Conservation (phyloP, 1,140 invertebrate species). For the Saxidomus purpurata region DNA sequence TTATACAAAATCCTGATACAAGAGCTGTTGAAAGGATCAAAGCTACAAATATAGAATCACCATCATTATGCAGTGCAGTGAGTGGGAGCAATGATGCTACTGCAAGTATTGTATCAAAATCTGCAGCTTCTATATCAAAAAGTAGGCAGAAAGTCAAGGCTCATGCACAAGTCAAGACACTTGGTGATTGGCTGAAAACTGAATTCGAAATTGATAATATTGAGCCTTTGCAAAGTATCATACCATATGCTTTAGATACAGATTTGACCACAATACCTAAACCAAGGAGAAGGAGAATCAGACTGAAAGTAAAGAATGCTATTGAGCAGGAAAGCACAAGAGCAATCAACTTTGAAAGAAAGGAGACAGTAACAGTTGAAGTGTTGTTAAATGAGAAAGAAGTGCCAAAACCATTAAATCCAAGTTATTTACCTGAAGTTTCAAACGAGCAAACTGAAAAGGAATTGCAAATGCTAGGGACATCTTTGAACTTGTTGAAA, state of each 20-base stretch:
- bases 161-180: slow-evolving; percentile 55
- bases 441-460: slow-evolving; percentile 20
- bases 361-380: background rate
- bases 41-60: slow-evolving; percentile 12
- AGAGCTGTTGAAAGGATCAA: slow-evolving; percentile 29
- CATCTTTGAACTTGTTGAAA: slow-evolving; percentile 10
- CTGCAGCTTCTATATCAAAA: slow-evolving; percentile 58
- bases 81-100: background rate
- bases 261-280: slow-evolving; percentile 53
- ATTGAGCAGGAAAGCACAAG: slow-evolving; percentile 48
- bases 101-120: slow-evolving; percentile 40
- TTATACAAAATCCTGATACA: slow-evolving; percentile 32
- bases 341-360: background rate
- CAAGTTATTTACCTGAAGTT: slow-evolving; percentile 57
- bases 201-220: slow-evolving; percentile 62
- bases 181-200: slow-evolving; percentile 63
- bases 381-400: background rate
- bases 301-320: slow-evolving; percentile 49
- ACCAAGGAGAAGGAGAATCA: slow-evolving; percentile 45
- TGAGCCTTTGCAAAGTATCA: slow-evolving; percentile 47
- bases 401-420: slow-evolving; percentile 5
- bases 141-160: slow-evolving; percentile 50
- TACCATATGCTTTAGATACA: slow-evolving; percentile 57
- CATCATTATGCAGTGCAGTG: background rate
- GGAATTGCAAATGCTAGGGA: slow-evolving; percentile 30